A percentile compares a stretch with the other conserved stretches of the same genome.
phyloP scores from a whole-genome alignment of 2,888 invertebrate genomes.

The Galeruca laticollis region DNA sequence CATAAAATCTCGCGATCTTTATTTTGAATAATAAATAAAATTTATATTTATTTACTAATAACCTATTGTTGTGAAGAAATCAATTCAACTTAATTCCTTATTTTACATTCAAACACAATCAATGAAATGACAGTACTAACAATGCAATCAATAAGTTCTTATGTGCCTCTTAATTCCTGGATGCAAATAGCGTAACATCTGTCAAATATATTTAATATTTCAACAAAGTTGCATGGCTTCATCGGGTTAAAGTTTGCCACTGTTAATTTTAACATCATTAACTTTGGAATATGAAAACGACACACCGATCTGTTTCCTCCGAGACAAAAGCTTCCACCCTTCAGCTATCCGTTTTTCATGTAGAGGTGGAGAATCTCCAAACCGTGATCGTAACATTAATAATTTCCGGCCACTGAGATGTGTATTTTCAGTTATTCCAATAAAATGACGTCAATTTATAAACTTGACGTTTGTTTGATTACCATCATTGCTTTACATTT shows the following conservation, averaged over 20 bases:
- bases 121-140: not conserved
- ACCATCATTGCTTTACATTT: too few relatives aligned
- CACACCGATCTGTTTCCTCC: slow-evolving; percentile 20
- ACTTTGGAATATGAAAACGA: slow-evolving; percentile 29
- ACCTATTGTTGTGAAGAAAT: too few relatives aligned
- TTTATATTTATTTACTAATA: too few relatives aligned
- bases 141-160: slow-evolving; percentile 18
- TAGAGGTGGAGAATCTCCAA: not conserved
- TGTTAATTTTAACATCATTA: slow-evolving; percentile 43
- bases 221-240: slow-evolving; percentile 44
- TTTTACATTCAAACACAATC: too few relatives aligned
- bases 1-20: too few relatives aligned
- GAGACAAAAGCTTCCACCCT: slow-evolving; percentile 26
- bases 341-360: slow-evolving; percentile 1
- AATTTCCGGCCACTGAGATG: too few relatives aligned
- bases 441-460: too few relatives aligned
- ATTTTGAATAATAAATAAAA: too few relatives aligned
- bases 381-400: not conserved
- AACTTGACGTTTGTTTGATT: too few relatives aligned
- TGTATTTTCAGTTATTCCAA: too few relatives aligned
- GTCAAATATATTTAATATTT: slow-evolving; percentile 46
- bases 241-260: slow-evolving; percentile 45
- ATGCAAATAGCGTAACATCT: slow-evolving; percentile 41
- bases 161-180: not conserved
- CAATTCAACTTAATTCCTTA: too few relatives aligned